Base-by-base conservation (phyloP, 2,113 vertebrate species). In the Myiopsitta monachus region DNA sequence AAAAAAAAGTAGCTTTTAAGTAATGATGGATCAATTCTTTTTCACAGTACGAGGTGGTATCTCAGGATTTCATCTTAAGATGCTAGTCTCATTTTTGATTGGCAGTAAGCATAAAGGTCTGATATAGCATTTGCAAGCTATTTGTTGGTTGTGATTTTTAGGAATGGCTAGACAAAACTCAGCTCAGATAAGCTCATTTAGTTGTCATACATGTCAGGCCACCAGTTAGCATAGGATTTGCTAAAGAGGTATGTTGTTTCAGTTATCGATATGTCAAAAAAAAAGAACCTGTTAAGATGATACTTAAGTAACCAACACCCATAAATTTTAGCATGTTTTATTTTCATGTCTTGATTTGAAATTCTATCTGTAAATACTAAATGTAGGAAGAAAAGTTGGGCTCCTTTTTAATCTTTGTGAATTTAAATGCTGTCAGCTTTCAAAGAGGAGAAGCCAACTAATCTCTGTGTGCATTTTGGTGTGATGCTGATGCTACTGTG, bases 1-100 rank as follows among this genome's bases (percentile, higher is more conserved):
- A 43, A 3, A 7, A 9, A 75, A 64, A 63, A 41, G 4, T 54
- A 54, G 4, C 5, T 76, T 70, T 75, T 68, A 43, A 49, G 10
- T 88, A 63, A 73, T n/a, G 6, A 30, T 54, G 4, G 13, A 11
- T 88, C 7, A 17, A 24, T 72, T 77, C 10, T 9, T 78, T 81
- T 57, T 18, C 39, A 19, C 4, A 23, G 11, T 22, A n/a, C 12
- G 14, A 62, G 76, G 47, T 0, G 1, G 1, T 38, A 46, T 62
- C 21, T 76, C 27, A 80, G 24, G 18, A 54, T 83, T 49, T 91
- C 15, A 22, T 52, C 11, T 74, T 44, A 46, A 31, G 21, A 4
- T 51, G 12, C 12, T 57, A 41, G 12, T 14, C 33, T 70, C 30
- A 27, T 11, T 68, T 90, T 70, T 93, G 51, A 46, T 33, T 88